phyloP scores from a whole-genome alignment of 2,888 invertebrate genomes.

The Rapana venosa region DNA sequence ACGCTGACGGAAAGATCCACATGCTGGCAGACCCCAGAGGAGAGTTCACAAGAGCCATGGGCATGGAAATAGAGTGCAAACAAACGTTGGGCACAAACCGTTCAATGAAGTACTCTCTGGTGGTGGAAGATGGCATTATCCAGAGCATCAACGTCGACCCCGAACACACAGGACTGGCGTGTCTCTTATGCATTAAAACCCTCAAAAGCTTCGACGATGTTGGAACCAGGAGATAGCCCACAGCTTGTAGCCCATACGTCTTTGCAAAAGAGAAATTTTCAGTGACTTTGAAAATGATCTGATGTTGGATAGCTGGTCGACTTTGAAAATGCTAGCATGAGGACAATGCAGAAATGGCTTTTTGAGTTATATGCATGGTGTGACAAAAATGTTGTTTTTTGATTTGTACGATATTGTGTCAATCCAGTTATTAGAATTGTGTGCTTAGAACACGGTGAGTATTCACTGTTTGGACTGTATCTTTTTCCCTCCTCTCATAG shows the following conservation, averaged over 20 bases:
- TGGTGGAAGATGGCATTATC: conserved; percentile 90
- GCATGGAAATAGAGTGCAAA: conserved; percentile 88
- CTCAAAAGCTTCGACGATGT: conserved; percentile 47
- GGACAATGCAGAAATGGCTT: no score
- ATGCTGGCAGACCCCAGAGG: conserved; percentile 93
- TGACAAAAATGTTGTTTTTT: no score
- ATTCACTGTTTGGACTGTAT: no score
- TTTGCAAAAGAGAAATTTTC: not conserved
- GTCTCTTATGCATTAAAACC: conserved; percentile 83
- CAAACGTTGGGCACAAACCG: conserved; percentile 83
- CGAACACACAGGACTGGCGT: conserved; percentile 93
- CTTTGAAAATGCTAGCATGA: no score
- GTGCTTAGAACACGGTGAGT: no score
- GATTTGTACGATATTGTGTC: no score
- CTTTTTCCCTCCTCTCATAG: no score
- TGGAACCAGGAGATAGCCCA: not conserved
- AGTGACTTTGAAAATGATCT: not conserved
- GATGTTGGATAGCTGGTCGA: not conserved
- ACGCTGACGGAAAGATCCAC: conserved; percentile 89
- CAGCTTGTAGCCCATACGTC: not conserved
- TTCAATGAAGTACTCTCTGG: conserved; percentile 86
- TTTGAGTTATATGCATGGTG: no score
- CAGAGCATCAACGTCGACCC: conserved; percentile 92
- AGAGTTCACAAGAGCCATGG: conserved; percentile 88
- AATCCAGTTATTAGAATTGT: no score